Evolutionary conservation across 2,113 vertebrate genomes (phyloP).

Genomic region (Anseranas semipalmata): DNA sequence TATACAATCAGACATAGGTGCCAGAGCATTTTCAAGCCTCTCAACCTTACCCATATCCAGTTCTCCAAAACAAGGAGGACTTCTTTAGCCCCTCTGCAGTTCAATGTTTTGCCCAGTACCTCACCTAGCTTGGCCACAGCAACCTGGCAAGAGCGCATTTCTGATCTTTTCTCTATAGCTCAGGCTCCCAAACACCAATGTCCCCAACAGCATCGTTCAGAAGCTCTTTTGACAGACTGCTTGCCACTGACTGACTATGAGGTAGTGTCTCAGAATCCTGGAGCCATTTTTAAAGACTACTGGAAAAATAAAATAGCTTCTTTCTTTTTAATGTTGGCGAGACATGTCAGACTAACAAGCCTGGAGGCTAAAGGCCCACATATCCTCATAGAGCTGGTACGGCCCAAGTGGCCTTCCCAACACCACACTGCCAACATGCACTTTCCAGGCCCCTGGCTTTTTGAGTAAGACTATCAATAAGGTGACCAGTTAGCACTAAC

Average conservation of each 20-base stretch:
- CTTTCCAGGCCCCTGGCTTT: constrained; percentile 32
- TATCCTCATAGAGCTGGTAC: constrained; percentile 42
- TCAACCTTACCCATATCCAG: background rate
- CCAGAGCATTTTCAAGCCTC: background rate
- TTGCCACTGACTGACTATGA: constrained; percentile 79
- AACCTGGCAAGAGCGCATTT: background rate
- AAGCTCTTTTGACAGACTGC: constrained; percentile 77
- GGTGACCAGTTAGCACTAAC: background rate
- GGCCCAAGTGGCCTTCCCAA: constrained; percentile 46
- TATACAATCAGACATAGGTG: background rate
- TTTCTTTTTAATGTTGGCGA: constrained; percentile 61
- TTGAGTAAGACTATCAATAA: constrained; percentile 15
- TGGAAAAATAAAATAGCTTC: constrained; percentile 71
- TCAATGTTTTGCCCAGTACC: background rate
- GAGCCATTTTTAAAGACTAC: constrained; percentile 80
- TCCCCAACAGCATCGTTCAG: constrained; percentile 71
- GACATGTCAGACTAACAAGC: constrained; percentile 51
- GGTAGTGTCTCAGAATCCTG: constrained; percentile 85
- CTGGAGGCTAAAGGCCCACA: constrained; percentile 61
- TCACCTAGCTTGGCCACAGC: constrained; percentile 38
- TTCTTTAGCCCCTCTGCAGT: constrained; percentile 42
- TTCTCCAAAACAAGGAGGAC: background rate
- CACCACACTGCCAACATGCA: constrained; percentile 16
- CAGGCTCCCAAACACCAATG: constrained; percentile 64
- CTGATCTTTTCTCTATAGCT: constrained; percentile 56